Evolutionary conservation across 2,888 invertebrate genomes (phyloP).

Genomic region (Netelia inedita): DNA sequence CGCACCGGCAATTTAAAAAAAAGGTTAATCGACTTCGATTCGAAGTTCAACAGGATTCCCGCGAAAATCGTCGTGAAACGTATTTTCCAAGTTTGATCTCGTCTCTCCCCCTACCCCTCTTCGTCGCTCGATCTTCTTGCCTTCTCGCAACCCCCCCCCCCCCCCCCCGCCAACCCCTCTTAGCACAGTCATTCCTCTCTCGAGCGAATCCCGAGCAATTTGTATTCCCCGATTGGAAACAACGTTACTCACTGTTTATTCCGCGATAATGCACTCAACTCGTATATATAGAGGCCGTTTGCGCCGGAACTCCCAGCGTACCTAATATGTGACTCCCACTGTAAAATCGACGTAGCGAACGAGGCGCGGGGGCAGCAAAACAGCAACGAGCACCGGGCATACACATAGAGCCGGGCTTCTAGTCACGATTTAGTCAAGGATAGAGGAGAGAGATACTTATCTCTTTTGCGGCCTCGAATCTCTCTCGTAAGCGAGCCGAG

Average conservation of each 20-base stretch:
- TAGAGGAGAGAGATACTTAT: constrained; percentile 82
- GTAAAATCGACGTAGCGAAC: constrained; percentile 61
- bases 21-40: too few species aligned
- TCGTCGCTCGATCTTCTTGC: constrained; percentile 2
- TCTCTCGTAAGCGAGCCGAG: constrained; percentile 77
- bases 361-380: constrained; percentile 63
- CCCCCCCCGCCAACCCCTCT: background rate
- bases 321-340: constrained; percentile 24
- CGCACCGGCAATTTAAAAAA: too few species aligned
- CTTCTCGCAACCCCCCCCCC: background rate
- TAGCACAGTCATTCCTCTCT: constrained; percentile 47
- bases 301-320: constrained; percentile 22
- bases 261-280: constrained; percentile 78
- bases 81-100: background rate
- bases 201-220: constrained; percentile 76
- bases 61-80: too few species aligned
- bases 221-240: constrained; percentile 81
- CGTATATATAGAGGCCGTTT: constrained; percentile 4
- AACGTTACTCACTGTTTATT: constrained; percentile 80
- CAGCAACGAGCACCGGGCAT: constrained; percentile 40
- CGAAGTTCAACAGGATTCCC: too few species aligned
- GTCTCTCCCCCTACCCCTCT: background rate
- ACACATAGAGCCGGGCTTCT: constrained; percentile 74
- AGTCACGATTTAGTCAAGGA: constrained; percentile 85
- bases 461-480: constrained; percentile 77